Evolutionary conservation across 2,888 invertebrate genomes (phyloP).

Genomic region (Ectemnius cavifrons): DNA sequence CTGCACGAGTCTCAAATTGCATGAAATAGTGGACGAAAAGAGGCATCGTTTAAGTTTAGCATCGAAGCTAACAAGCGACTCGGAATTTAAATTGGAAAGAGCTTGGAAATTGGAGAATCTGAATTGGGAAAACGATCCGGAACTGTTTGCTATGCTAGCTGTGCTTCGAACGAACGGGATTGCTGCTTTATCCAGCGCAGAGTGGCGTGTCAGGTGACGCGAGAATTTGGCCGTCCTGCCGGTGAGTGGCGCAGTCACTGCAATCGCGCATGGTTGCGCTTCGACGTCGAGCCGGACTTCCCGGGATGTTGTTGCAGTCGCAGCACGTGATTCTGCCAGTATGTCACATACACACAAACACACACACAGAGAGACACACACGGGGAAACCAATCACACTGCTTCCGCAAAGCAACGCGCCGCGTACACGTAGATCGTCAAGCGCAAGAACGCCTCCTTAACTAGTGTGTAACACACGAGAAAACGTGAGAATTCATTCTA

Average conservation of each 20-base stretch:
- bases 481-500: slow-evolving; percentile 16
- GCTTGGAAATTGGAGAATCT: too few relatives aligned
- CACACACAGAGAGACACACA: slow-evolving; percentile 11
- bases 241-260: background rate
- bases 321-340: slow-evolving; percentile 37
- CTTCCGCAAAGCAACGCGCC: slow-evolving; percentile 34
- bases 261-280: slow-evolving; percentile 13
- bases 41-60: slow-evolving; percentile 1
- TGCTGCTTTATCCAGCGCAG: slow-evolving; percentile 45
- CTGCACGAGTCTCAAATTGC: background rate
- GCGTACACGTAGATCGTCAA: slow-evolving; percentile 31
- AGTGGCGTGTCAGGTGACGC: slow-evolving; percentile 36
- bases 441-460: slow-evolving; percentile 22
- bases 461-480: slow-evolving; percentile 19
- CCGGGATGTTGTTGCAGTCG: background rate
- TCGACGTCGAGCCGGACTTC: slow-evolving; percentile 12
- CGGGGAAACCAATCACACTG: slow-evolving; percentile 42
- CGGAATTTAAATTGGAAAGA: too few relatives aligned
- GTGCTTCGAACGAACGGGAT: slow-evolving; percentile 42
- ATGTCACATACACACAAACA: too few relatives aligned
- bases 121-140: too few relatives aligned
- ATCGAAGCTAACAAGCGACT: too few relatives aligned
- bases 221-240: slow-evolving; percentile 29
- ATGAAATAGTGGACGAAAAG: background rate
- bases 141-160: too few relatives aligned